These are phyloP conservation scores for Drosophila tristis DNA, from an alignment of 1,140 invertebrate species.

Conservation along the genomic window DNA sequence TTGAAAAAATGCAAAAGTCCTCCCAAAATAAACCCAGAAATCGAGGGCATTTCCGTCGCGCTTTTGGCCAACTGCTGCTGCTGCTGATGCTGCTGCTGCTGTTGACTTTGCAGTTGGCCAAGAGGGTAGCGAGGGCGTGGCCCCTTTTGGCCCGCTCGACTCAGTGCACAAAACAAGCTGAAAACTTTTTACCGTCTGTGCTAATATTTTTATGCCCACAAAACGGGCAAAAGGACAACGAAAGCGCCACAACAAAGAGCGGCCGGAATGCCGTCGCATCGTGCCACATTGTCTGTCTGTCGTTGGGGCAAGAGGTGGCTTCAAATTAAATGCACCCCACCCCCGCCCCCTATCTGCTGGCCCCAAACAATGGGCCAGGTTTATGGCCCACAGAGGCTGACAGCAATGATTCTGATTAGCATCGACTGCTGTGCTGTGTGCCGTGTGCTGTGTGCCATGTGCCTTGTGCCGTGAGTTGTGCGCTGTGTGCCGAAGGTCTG, in stretches of 20 bases:
- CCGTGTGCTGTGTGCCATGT: background rate
- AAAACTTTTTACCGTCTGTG: constrained; percentile 62
- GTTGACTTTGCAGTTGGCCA: constrained; percentile 11
- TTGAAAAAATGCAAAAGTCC: no score
- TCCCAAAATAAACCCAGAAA: no score
- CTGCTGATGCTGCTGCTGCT: background rate
- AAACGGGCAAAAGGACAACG: constrained; percentile 2
- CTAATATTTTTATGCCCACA: constrained; percentile 67
- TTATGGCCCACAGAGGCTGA: constrained; percentile 54
- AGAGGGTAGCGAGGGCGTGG: constrained; percentile 12
- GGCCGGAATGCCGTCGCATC: constrained; percentile 6
- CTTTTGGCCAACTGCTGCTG: background rate
- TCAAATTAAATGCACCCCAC: background rate
- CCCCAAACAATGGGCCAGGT: constrained; percentile 58
- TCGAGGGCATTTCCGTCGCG: no score
- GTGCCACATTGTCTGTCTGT: constrained; percentile 17
- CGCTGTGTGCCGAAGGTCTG: no score
- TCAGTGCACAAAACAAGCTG: constrained; percentile 40
- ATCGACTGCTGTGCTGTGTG: constrained; percentile 8
- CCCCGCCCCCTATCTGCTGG: background rate
- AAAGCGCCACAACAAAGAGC: constrained; percentile 8
- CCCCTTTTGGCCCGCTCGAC: constrained; percentile 3
- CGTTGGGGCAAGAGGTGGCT: constrained; percentile 1
- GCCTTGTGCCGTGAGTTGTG: background rate
- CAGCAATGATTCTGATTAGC: constrained; percentile 47